Percentiles rank a stretch among this genome's conserved stretches.
phyloP scores from a whole-genome alignment of 2,797 vertebrate species.

The Myotis findleyi region DNA sequence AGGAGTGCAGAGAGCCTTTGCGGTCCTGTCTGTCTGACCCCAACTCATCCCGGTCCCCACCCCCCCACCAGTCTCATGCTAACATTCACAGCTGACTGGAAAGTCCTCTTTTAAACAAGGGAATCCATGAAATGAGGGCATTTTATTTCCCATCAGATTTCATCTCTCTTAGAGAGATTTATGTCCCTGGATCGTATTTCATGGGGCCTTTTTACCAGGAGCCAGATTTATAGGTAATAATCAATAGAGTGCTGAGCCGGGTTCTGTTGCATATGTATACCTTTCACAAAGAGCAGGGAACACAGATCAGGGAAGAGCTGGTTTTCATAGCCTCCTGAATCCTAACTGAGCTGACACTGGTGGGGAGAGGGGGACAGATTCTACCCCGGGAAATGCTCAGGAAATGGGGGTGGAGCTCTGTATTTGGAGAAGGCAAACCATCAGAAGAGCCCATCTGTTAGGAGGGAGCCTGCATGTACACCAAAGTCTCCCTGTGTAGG shows the following conservation, averaged over 20 bases:
- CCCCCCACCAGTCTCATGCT: neutral
- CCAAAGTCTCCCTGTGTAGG: neutral
- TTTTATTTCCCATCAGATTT: constrained; percentile 80
- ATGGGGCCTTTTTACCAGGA: constrained; percentile 64
- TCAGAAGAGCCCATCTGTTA: neutral
- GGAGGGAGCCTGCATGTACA: neutral
- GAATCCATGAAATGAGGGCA: constrained; percentile 73
- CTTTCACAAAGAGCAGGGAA: constrained; percentile 13
- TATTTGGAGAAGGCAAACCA: neutral
- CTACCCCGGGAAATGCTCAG: neutral
- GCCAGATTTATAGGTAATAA: constrained; percentile 75
- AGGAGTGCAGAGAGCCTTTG: neutral
- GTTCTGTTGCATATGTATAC: constrained; percentile 44
- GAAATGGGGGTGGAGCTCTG: neutral
- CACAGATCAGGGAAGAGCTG: neutral
- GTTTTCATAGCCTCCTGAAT: neutral
- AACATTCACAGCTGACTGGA: constrained; percentile 61
- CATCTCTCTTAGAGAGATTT: constrained; percentile 75
- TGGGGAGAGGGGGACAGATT: neutral
- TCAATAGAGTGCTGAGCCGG: constrained; percentile 66
- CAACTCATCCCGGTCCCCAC: neutral
- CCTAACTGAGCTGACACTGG: neutral
- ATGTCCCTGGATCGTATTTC: constrained; percentile 67
- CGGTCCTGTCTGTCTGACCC: neutral
- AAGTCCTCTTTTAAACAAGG: constrained; percentile 75